phyloP scores from a whole-genome alignment of 2,113 vertebrate genomes.

The Pagrus major region DNA sequence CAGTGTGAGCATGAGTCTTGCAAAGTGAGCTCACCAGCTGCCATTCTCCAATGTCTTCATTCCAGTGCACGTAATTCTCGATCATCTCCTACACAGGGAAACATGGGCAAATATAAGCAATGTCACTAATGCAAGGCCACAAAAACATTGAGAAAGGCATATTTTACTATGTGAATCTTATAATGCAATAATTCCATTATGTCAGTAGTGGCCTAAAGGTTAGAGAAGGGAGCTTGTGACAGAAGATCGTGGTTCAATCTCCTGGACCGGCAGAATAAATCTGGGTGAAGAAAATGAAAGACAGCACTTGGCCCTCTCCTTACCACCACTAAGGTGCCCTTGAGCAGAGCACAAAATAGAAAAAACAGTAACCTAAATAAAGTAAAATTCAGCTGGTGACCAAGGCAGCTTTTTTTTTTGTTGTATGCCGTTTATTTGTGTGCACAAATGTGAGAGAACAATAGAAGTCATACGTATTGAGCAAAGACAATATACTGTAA shows the following conservation, averaged over 20 bases:
- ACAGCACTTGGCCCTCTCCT: too few relatives aligned
- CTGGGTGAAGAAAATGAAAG: too few relatives aligned
- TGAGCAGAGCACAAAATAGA: too few relatives aligned
- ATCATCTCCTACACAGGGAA: constrained; percentile 92
- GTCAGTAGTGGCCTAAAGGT: too few relatives aligned
- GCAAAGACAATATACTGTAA: not conserved
- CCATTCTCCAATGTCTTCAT: constrained; percentile 99
- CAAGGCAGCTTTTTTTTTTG: not conserved
- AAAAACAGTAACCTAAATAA: not conserved
- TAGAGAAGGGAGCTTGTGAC: too few relatives aligned
- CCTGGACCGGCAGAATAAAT: too few relatives aligned
- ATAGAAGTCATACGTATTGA: not conserved
- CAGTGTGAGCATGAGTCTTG: not conserved
- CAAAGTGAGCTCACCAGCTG: constrained; percentile 89
- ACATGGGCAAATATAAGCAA: constrained; percentile 24
- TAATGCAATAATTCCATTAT: too few relatives aligned
- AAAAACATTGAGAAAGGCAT: too few relatives aligned
- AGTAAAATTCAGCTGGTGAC: not conserved
- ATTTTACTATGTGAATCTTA: too few relatives aligned
- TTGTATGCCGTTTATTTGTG: not conserved
- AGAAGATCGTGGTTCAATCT: too few relatives aligned
- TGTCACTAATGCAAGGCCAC: not conserved
- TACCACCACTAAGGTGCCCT: too few relatives aligned
- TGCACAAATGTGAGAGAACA: not conserved
- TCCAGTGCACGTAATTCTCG: constrained; percentile 99